A percentile compares a stretch with the other conserved stretches of the same genome.
These are phyloP conservation scores for roundworm (Caenorhabditis elegans) DNA, from an alignment of 1,140 invertebrate genomes.

Conservation along the genomic window DNA sequence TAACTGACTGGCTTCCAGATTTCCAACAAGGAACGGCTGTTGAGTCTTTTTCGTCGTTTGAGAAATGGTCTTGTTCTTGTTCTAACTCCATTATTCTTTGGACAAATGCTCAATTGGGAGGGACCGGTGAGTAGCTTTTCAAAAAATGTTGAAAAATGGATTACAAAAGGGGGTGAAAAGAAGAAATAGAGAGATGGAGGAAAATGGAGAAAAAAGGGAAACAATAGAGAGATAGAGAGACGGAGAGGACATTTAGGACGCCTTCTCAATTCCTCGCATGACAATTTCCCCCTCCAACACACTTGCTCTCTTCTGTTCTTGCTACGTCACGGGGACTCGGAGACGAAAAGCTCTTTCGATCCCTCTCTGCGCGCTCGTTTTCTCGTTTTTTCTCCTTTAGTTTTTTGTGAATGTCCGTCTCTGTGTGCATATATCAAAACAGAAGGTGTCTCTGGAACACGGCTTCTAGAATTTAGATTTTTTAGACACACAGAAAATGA, in stretches of 20 bases:
- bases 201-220: background rate
- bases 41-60: background rate
- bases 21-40: background rate
- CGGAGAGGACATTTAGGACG: background rate
- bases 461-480: no score
- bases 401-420: background rate
- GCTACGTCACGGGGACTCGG: background rate
- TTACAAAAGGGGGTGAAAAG: background rate
- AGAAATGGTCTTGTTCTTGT: slow-evolving; percentile 3
- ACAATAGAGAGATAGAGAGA: background rate
- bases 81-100: background rate
- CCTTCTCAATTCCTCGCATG: slow-evolving; percentile 23
- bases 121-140: background rate
- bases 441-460: background rate
- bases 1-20: background rate
- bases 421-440: slow-evolving; percentile 8
- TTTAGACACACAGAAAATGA: no score
- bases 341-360: background rate
- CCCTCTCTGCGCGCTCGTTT: background rate
- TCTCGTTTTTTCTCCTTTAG: background rate
- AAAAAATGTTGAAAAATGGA: background rate
- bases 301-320: slow-evolving; percentile 28
- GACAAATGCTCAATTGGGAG: slow-evolving; percentile 18
- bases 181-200: background rate
- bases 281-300: background rate